Conservation (phyloP, 1,140 invertebrate species). For the Drosophila nasuta region DNA sequence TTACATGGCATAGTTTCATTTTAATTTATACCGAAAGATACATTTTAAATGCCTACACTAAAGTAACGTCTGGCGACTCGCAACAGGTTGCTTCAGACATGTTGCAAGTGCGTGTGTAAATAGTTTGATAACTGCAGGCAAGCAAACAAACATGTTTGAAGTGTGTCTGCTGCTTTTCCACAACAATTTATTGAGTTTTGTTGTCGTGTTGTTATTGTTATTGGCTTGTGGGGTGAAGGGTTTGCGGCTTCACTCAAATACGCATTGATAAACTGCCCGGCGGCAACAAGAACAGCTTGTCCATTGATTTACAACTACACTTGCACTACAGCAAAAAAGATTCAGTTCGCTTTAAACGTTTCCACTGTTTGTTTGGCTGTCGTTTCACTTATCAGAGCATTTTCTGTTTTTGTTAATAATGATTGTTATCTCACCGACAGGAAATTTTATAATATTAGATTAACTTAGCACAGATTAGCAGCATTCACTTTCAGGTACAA, state of each 20-base stretch:
- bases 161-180: constrained; percentile 39
- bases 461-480: constrained; percentile 30
- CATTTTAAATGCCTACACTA: background rate
- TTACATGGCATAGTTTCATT: background rate
- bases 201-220: constrained; percentile 16
- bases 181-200: constrained; percentile 50
- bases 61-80: background rate
- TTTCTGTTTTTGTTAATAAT: constrained; percentile 24
- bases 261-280: constrained; percentile 52
- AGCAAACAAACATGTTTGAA: constrained; percentile 28
- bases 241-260: constrained; percentile 56
- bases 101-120: constrained; percentile 38
- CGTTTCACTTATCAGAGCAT: constrained; percentile 42
- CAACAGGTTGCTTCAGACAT: constrained; percentile 54
- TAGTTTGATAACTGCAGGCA: constrained; percentile 13
- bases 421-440: constrained; percentile 65
- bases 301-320: constrained; percentile 24
- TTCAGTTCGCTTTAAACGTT: constrained; percentile 20
- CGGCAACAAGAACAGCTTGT: constrained; percentile 7
- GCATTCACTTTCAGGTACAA: constrained; percentile 27
- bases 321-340: constrained; percentile 3
- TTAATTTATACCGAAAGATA: background rate
- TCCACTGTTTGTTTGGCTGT: constrained; percentile 24
- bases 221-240: constrained; percentile 8
- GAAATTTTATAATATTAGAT: constrained; percentile 50